phyloP scores from a whole-genome alignment of 2,888 invertebrate genomes.

The Timema cristinae region DNA sequence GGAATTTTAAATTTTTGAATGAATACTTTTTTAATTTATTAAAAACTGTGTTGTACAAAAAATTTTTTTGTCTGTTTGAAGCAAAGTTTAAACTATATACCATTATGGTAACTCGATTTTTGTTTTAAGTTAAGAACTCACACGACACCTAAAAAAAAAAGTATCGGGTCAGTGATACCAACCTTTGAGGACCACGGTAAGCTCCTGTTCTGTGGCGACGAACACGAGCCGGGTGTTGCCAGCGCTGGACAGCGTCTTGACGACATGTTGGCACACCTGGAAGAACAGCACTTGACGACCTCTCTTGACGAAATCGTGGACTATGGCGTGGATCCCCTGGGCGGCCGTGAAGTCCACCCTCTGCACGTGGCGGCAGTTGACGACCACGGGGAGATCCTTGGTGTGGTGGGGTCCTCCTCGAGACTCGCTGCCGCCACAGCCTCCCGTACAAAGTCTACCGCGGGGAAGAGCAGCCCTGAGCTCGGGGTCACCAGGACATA shows the following conservation, averaged over 20 bases:
- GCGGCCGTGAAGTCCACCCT: conserved; percentile 65
- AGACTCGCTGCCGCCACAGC: conserved; percentile 45
- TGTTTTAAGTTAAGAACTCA: no score
- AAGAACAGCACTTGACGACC: conserved; percentile 14
- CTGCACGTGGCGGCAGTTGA: conserved; percentile 59
- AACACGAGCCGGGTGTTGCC: neutral
- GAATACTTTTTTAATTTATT: no score
- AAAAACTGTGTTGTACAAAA: no score
- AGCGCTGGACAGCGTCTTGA: neutral
- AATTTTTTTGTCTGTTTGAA: no score
- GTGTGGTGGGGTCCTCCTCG: conserved; percentile 31
- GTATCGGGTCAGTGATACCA: neutral
- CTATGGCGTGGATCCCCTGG: conserved; percentile 45
- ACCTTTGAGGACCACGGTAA: neutral
- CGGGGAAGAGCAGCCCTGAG: conserved; percentile 54
- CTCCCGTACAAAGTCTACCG: conserved; percentile 54
- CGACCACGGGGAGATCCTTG: conserved; percentile 47
- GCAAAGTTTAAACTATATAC: no score
- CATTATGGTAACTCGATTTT: no score
- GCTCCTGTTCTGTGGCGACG: neutral
- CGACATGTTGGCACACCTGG: conserved; percentile 15
- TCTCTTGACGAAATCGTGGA: neutral
- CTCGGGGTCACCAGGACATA: conserved; percentile 49
- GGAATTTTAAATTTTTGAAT: no score
- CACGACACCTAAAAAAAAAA: no score